Evolutionary conservation across 2,888 invertebrate species (phyloP).

Genomic region (Pyrrhia umbra): DNA sequence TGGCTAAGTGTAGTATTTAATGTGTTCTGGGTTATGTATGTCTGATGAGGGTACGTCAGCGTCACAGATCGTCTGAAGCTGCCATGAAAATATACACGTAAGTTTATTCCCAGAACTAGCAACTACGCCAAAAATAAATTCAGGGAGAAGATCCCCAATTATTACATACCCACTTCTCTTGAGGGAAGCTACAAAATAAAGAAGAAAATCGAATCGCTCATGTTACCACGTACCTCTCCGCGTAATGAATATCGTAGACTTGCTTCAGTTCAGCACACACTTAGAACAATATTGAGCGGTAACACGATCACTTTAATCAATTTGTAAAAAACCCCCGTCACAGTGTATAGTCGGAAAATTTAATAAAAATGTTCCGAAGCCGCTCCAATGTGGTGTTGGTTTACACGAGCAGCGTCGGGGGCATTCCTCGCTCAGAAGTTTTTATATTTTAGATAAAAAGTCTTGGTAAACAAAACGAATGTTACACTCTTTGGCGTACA

Average conservation of each 20-base stretch:
- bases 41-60: no score
- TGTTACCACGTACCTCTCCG: neutral
- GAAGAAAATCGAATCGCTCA: neutral
- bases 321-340: slow-evolving; percentile 57
- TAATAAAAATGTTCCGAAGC: slow-evolving; percentile 72
- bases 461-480: no score
- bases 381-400: slow-evolving; percentile 61
- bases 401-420: slow-evolving; percentile 55
- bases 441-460: neutral
- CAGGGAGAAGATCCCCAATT: neutral
- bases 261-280: slow-evolving; percentile 3
- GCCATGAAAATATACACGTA: no score
- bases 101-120: neutral
- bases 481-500: no score
- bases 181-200: neutral
- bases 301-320: slow-evolving; percentile 63
- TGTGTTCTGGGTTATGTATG: no score
- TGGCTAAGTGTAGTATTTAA: no score
- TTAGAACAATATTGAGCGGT: slow-evolving; percentile 10
- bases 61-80: no score
- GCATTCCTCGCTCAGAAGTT: slow-evolving; percentile 9
- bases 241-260: slow-evolving; percentile 10
- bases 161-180: neutral
- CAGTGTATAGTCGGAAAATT: slow-evolving; percentile 66
- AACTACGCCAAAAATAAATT: no score